These are phyloP conservation scores for Spea multiplicata DNA, from an alignment of 2,113 vertebrate species.

Conservation along the genomic window DNA sequence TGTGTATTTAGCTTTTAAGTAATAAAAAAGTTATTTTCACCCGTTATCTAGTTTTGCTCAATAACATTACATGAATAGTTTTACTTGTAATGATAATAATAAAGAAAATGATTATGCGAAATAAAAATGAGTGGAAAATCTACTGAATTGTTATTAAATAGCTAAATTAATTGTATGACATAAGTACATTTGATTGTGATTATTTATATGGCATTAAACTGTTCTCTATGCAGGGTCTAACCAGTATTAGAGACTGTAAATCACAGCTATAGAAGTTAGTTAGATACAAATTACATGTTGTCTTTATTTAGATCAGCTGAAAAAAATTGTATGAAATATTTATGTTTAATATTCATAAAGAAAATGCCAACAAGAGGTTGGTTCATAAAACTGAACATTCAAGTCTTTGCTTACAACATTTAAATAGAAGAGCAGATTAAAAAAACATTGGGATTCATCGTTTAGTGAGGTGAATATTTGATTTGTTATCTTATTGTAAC, in stretches of 20 bases:
- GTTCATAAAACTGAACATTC: too few species aligned
- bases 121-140: slow-evolving; percentile 43
- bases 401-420: too few species aligned
- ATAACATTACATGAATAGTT: slow-evolving; percentile 1
- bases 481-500: too few species aligned
- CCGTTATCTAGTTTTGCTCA: slow-evolving; percentile 26
- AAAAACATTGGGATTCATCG: too few species aligned
- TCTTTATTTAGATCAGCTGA: slow-evolving; percentile 14
- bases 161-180: slow-evolving; percentile 34
- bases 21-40: slow-evolving; percentile 31
- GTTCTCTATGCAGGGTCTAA: slow-evolving; percentile 26
- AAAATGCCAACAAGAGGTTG: not conserved
- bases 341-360: not conserved
- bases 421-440: too few species aligned
- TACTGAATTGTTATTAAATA: slow-evolving; percentile 44
- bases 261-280: slow-evolving; percentile 27
- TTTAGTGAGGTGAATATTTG: too few species aligned
- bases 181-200: slow-evolving; percentile 31
- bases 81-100: slow-evolving; percentile 35
- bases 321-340: slow-evolving; percentile 29
- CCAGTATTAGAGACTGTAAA: slow-evolving; percentile 24
- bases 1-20: slow-evolving; percentile 46
- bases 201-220: slow-evolving; percentile 33
- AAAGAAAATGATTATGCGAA: slow-evolving; percentile 34
- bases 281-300: slow-evolving; percentile 7